Evolutionary conservation across 2,113 vertebrate species (phyloP).

Genomic region (Seriola aureovittata): DNA sequence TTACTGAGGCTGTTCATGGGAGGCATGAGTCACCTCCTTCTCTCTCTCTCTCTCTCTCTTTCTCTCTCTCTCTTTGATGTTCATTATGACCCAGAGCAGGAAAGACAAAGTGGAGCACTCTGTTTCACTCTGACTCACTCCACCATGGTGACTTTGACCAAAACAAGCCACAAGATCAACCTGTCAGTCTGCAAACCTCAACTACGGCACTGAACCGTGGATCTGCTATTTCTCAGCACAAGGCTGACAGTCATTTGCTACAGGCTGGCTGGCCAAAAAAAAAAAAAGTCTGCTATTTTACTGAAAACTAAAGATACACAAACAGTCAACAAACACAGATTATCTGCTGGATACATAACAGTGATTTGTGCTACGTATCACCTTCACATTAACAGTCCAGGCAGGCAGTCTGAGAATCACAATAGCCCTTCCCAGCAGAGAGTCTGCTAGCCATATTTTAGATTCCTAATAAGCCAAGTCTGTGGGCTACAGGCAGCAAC

Average conservation of each 20-base stretch:
- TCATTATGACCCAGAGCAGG: slow-evolving; percentile 43
- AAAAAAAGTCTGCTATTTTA: neutral
- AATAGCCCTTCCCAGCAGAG: slow-evolving; percentile 65
- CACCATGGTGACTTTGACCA: slow-evolving; percentile 39
- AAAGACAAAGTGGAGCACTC: slow-evolving; percentile 48
- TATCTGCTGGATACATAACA: neutral
- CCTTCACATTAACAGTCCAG: slow-evolving; percentile 26
- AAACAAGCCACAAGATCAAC: slow-evolving; percentile 56
- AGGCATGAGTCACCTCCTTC: slow-evolving; percentile 62
- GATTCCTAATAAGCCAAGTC: slow-evolving; percentile 68
- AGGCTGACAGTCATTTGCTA: neutral
- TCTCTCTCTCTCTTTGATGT: slow-evolving; percentile 27
- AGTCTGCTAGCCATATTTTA: slow-evolving; percentile 65
- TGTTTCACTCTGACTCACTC: slow-evolving; percentile 60
- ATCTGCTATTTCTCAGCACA: neutral
- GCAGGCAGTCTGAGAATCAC: slow-evolving; percentile 46
- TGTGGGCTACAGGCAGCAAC: slow-evolving; percentile 71
- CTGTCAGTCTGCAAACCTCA: neutral
- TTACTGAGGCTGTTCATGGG: slow-evolving; percentile 49
- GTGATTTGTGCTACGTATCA: neutral
- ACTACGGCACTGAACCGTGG: slow-evolving; percentile 18
- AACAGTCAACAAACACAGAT: neutral
- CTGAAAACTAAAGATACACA: neutral
- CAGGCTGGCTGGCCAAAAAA: neutral
- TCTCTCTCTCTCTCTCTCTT: slow-evolving; percentile 19